Base-by-base conservation (phyloP, 2,113 vertebrate genomes). In the Corythornis vintsioides region DNA sequence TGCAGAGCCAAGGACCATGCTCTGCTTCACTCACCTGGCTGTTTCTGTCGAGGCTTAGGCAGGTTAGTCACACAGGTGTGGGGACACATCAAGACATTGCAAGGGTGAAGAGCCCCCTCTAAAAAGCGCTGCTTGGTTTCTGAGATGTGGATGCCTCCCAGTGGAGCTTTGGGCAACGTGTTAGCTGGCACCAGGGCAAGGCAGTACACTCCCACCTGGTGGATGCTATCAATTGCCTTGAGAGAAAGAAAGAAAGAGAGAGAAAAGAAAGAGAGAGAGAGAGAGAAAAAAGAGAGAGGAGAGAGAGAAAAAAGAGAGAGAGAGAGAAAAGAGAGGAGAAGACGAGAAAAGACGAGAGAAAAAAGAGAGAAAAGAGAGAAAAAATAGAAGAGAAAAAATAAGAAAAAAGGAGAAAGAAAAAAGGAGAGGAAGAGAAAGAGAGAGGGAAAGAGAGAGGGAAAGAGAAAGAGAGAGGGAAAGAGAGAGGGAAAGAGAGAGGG, bases 51-150 rank as follows among this genome's bases (percentile, higher is more conserved):
- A 11, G 99, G 99, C 83, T 99, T 99, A 75, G 99, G 99, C 53
- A 99, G 98, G 97, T 99, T 99, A 95, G 98, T 99, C 21, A 99
- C 99, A 29, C 99, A 99, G 8, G 98, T 99, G 87, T 99, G 99
- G 9, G 99, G 99, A 70, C 99, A 99, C 99, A 99, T 99, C 56
- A 99, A 96, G 67, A 99, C 99, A 1, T 98, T 99, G 89, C 99
- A 99, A 4, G 99, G 99, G 89, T 99, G 99, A 93, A 99, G 95
- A 10, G 97, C 97, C 21, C 99, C 99, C 90, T 99, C 99, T 96
- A 99, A 96, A 94, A 99, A 99, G 86, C 98, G 98, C 95, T 99
- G 99, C 80, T 99, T 99, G 10, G 98, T 99, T 97, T 99, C 99
- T 28, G 99, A 99, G 95, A 99, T 98, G 53, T 99, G 99, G 93